A percentile compares a stretch with the other conserved stretches of the same genome.
phyloP scores from a whole-genome alignment of 2,797 vertebrate genomes.

The Myiotriccus ornatus region DNA sequence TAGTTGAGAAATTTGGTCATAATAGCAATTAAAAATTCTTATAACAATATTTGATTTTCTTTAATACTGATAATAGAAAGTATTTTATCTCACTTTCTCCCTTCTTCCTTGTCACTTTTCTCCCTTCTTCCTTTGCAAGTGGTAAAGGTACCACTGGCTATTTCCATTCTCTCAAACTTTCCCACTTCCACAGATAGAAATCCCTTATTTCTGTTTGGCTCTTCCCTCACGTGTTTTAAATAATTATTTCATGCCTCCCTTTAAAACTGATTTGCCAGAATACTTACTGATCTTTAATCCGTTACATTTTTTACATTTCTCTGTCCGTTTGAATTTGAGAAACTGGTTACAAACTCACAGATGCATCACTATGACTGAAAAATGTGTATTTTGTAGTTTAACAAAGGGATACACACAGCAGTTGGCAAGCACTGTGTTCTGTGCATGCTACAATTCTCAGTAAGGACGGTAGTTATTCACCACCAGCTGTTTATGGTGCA shows the following conservation, averaged over 20 bases:
- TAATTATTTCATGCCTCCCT: background rate
- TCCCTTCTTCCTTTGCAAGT: background rate
- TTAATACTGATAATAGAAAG: background rate
- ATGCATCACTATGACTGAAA: background rate
- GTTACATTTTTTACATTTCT: background rate
- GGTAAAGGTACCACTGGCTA: background rate
- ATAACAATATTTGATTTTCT: background rate
- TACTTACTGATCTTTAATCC: background rate
- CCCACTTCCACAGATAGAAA: background rate
- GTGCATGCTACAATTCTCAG: conserved; percentile 3
- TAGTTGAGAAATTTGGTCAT: background rate
- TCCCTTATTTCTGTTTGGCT: background rate
- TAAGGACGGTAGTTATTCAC: conserved; percentile 15
- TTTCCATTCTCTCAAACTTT: background rate
- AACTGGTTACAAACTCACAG: background rate
- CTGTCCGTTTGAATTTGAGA: background rate
- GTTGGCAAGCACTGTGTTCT: conserved; percentile 29
- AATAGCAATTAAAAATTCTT: background rate
- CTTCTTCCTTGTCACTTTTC: background rate
- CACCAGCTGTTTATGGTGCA: conserved; percentile 55
- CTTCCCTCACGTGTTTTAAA: background rate
- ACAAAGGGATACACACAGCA: background rate
- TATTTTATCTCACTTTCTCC: rapidly evolving
- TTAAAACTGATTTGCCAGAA: background rate
- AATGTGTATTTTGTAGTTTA: background rate